Base-by-base conservation (phyloP, 1,140 invertebrate genomes). In the Pseudomyrmex cubaensis region DNA sequence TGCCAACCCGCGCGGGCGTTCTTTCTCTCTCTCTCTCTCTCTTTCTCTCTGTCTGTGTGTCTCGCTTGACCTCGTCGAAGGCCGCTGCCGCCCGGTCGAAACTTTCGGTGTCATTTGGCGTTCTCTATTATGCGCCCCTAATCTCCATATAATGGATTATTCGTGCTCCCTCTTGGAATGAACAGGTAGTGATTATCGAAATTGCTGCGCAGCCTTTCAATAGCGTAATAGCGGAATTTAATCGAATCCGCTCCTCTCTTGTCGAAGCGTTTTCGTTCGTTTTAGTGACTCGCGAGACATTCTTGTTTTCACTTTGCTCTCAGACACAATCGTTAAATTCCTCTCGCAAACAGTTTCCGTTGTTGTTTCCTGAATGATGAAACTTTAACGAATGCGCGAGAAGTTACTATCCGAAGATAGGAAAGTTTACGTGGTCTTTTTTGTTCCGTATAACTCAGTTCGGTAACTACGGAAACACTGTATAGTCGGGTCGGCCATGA, bases 1-100 rank as follows among this genome's bases (percentile, higher is more conserved):
- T 70, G 66, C 52, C 64, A 12, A 15, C 20, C 35, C 64, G 76
- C 50, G 17, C 75, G 52, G 35, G 35, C 5, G 35, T 35, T 7
- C 35, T 35, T 4, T 35, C 35, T 35, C 4, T 35, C 2, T 35
- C 25, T 35, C 25, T 35, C 2, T 35, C 25, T 35, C 35, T 35
- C 35, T 35, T 1, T 35, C 5, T 35, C 35, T 35, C 35, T 35
- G 4, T 35, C 35, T 35, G 50, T 4, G 50, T 35, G 17, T 15
- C 77, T 73, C 25, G 46, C 52, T 85, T 74, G 56, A 85, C 67
- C 85, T 66, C 52, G 48, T n/a, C 50, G 69, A 74, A 72, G 83
- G 64, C 64, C 67, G 75, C 2, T 20, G 25, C 35, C 4, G 35
- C 35, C 35, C 35, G 75, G 25, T 50, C 35, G 1, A 72, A 61